Conservation (phyloP, 2,113 vertebrate genomes). For the Agelaius phoeniceus region DNA sequence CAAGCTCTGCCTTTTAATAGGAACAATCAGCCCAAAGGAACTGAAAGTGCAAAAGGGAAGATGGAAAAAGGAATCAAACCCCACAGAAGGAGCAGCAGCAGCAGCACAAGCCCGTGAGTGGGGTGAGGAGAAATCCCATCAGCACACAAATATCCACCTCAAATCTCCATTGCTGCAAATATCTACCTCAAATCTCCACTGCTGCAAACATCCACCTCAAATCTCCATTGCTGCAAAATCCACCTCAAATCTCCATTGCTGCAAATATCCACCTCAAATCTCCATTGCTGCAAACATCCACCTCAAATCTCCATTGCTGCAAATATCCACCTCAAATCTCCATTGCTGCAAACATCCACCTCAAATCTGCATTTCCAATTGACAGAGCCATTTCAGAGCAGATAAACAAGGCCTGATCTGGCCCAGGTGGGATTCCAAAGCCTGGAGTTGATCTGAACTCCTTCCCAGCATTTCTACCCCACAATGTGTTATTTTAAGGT, state of each 20-base stretch:
- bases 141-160: not conserved
- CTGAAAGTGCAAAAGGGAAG: not conserved
- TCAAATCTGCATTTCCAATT: not conserved
- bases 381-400: not conserved
- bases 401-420: not conserved
- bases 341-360: not conserved
- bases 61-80: not conserved
- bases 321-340: not conserved
- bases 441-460: not conserved
- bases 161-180: not conserved
- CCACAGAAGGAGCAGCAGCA: not conserved
- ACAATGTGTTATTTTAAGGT: rapidly evolving
- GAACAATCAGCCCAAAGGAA: not conserved
- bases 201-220: not conserved
- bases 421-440: not conserved
- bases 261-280: not conserved
- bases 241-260: not conserved
- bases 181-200: not conserved
- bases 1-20: not conserved
- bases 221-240: not conserved
- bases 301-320: too few species aligned
- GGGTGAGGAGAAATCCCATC: not conserved
- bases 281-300: not conserved
- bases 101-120: not conserved
- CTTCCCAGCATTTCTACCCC: not conserved